A percentile compares a stretch with the other conserved stretches of the same genome.
phyloP scores from a whole-genome alignment of 2,113 vertebrate species.

The Xenopus tropicalis region UCB_Xtro_10.0 CM004444.2:120913001-120913500 shows the following conservation, averaged over 20 bases:
- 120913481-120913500: slow-evolving; percentile 86
- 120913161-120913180: slow-evolving; percentile 74
- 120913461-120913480: slow-evolving; percentile 76
- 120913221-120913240: slow-evolving; percentile 51
- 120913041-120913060: too few relatives aligned
- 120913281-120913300: slow-evolving; percentile 60
- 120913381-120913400: slow-evolving; percentile 80
- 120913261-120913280: slow-evolving; percentile 58
- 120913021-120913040: too few relatives aligned
- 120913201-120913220: slow-evolving; percentile 56
- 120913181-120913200: slow-evolving; percentile 65
- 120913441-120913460: slow-evolving; percentile 66
- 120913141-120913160: slow-evolving; percentile 71
- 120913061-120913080: slow-evolving; percentile 37
- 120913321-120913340: slow-evolving; percentile 70
- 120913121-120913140: slow-evolving; percentile 67
- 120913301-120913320: slow-evolving; percentile 68
- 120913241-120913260: slow-evolving; percentile 56
- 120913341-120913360: slow-evolving; percentile 81
- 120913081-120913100: slow-evolving; percentile 46
- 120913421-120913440: slow-evolving; percentile 82
- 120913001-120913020: too few relatives aligned
- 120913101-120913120: slow-evolving; percentile 60
- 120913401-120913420: slow-evolving; percentile 80
- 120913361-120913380: slow-evolving; percentile 77